Conservation (phyloP, 2,797 vertebrate species). For the Novumbra hubbsi region DNA sequence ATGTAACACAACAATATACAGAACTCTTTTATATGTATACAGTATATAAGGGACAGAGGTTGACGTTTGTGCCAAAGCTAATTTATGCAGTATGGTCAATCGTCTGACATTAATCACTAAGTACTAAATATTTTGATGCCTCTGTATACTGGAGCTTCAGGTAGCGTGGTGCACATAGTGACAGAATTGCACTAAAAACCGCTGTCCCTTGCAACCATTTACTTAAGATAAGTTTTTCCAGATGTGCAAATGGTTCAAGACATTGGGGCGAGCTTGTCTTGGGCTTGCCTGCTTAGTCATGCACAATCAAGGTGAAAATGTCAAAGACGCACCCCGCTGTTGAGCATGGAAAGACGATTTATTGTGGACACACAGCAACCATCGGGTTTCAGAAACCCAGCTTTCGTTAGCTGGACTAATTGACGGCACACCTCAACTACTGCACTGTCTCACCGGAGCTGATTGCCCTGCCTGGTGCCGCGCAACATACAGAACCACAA, state of each 20-base stretch:
- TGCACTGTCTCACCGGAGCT: conserved; percentile 18
- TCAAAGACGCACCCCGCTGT: conserved; percentile 45
- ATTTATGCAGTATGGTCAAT: conserved; percentile 10
- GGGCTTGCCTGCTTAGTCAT: conserved; percentile 33
- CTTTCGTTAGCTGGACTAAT: conserved; percentile 40
- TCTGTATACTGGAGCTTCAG: conserved; percentile 14
- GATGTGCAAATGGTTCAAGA: conserved; percentile 51
- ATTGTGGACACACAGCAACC: conserved; percentile 28
- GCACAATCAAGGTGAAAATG: conserved; percentile 40
- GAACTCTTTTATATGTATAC: no score
- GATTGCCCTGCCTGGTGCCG: conserved; percentile 12
- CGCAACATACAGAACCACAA: conserved; percentile 1
- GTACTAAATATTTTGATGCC: conserved; percentile 26
- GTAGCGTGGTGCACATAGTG: conserved; percentile 25
- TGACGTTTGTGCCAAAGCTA: conserved; percentile 20
- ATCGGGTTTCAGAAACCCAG: conserved; percentile 50
- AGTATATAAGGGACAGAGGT: background rate
- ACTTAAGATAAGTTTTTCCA: conserved; percentile 57
- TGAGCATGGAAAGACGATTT: conserved; percentile 26
- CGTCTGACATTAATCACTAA: conserved; percentile 24
- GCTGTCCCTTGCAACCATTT: conserved; percentile 48
- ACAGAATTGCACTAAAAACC: conserved; percentile 37
- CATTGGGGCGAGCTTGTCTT: conserved; percentile 30
- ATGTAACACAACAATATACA: conserved; percentile 24
- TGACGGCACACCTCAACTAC: conserved; percentile 16